Conservation (phyloP, 2,888 invertebrate species). For the Notodonta dromedarius region DNA sequence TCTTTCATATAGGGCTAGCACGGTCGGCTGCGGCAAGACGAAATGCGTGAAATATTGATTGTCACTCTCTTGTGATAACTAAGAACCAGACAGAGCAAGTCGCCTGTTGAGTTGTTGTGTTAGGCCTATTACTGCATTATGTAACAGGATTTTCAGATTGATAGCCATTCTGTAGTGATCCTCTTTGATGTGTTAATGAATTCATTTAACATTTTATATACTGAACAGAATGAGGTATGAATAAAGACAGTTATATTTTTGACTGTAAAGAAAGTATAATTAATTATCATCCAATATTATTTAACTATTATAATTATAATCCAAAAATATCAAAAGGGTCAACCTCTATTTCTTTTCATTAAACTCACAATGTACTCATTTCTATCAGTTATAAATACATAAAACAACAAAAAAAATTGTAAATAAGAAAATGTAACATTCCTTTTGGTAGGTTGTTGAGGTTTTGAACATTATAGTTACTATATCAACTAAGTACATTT, state of each 20-base stretch:
- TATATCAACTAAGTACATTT: slow-evolving; percentile 57
- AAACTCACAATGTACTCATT: neutral
- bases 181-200: slow-evolving; percentile 20
- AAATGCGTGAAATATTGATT: too few species aligned
- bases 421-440: slow-evolving; percentile 67
- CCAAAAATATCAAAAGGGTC: too few species aligned
- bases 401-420: slow-evolving; percentile 41
- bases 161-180: neutral
- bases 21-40: too few species aligned
- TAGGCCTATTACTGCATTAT: neutral
- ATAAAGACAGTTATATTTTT: too few species aligned
- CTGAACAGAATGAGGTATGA: too few species aligned
- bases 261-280: too few species aligned
- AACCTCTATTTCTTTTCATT: neutral
- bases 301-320: too few species aligned
- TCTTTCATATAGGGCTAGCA: too few species aligned
- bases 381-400: neutral
- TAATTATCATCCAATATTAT: too few species aligned
- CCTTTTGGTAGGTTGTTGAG: slow-evolving; percentile 71
- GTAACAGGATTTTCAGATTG: neutral
- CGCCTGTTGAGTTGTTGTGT: too few species aligned
- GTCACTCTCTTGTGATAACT: too few species aligned
- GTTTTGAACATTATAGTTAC: slow-evolving; percentile 59
- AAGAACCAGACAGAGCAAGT: too few species aligned
- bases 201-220: slow-evolving; percentile 30